Evolutionary conservation across 2,888 invertebrate genomes (phyloP), one percentile per base, ranked within the genome.

Genomic region (Thelaira solivaga): DNA sequence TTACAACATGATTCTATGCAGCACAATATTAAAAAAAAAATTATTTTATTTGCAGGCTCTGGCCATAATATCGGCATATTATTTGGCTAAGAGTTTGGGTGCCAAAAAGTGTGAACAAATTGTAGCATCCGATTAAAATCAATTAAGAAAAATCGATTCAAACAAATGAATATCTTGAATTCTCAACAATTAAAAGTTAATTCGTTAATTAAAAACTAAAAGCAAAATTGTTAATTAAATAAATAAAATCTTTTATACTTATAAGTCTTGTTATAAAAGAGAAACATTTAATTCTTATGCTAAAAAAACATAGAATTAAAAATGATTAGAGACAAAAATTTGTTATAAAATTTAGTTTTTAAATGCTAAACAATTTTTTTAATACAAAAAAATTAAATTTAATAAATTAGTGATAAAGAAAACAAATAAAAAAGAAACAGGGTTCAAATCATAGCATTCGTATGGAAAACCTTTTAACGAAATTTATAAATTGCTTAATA

Each of bases 1-100:
- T 4, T 39, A 13, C 1, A 26, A 4, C 4, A 5, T 6, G 4
- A 26, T 26, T 26, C n/a, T 0, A 11, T 34, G 1, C 0, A 31
- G 8, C 6, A 31, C 16, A 8, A 1, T 8, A 24, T 3, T 41
- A 24, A 39, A 3, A 24, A 11, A 10, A 0, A 26, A 55, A 18
- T 10, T 11, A 22, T 4, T 43, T 49, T 16, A 5, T 31, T 78
- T 80, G 6, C 39, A 82, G 83, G 72, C 81, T 1, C 41, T 82
- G 8, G 81, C 80, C 16, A 76, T 82, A 13, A 69, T 80, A 26
- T 75, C 81, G 20, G 76, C 83, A 1, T 83, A 78, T 57, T 83
- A 81, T 65, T 76, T 82, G 59, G 81, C 67, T 20, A 82, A 81
- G 68, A 24, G 61, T n/a, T 78, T 82, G 13, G 41, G 76, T 20